Conservation (phyloP, 2,113 vertebrate genomes). For the Columbina picui region DNA sequence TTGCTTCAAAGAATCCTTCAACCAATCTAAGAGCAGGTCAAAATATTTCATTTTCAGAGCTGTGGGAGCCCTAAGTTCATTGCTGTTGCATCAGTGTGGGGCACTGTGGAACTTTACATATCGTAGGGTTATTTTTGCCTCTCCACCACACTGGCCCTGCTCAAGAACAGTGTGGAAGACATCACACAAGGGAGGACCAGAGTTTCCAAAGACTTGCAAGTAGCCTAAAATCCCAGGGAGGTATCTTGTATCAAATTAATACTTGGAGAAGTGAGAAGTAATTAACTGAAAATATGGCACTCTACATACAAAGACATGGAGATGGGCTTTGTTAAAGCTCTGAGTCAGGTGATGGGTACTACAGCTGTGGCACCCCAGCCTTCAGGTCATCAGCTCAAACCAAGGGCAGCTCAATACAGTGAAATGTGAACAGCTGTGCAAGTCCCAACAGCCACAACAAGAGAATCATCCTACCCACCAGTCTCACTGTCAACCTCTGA, state of each 20-base stretch:
- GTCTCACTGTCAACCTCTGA: background rate
- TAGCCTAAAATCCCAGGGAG: background rate
- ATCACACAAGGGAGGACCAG: background rate
- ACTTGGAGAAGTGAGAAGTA: background rate
- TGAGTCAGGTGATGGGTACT: background rate
- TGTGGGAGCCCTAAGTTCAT: background rate
- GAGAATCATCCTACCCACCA: background rate
- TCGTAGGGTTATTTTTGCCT: background rate
- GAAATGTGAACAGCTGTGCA: background rate
- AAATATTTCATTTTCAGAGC: constrained; percentile 18
- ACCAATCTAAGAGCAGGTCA: background rate
- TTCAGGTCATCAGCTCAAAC: background rate
- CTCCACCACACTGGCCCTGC: background rate
- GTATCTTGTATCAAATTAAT: background rate
- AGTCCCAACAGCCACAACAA: rapidly evolving
- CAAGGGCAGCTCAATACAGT: background rate
- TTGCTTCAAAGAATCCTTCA: background rate
- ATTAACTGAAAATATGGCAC: background rate
- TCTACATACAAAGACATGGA: background rate
- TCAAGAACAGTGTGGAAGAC: background rate
- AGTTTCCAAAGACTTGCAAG: background rate
- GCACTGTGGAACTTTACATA: background rate
- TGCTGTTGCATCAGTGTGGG: background rate
- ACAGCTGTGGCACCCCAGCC: background rate
- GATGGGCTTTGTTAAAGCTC: background rate